Evolutionary conservation across 2,797 vertebrate genomes (phyloP).

Genomic region (Chelon labrosus): DNA sequence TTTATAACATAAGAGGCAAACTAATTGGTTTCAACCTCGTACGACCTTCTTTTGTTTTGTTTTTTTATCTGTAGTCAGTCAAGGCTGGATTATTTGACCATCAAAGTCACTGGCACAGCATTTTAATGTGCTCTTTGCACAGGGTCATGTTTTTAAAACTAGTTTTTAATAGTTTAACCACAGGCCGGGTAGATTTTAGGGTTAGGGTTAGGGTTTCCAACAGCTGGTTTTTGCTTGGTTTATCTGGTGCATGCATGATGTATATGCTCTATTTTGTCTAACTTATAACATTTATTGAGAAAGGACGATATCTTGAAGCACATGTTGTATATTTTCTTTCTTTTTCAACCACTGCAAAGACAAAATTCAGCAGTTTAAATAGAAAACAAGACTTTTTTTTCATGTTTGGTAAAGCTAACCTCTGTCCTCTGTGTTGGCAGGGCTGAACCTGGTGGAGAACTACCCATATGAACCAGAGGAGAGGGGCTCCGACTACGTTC

Average conservation of each 20-base stretch:
- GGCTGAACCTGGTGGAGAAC: slow-evolving; percentile 90
- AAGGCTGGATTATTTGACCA: too few relatives aligned
- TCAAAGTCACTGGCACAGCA: too few relatives aligned
- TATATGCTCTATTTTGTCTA: background rate
- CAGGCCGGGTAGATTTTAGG: too few relatives aligned
- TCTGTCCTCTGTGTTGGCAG: slow-evolving; percentile 70
- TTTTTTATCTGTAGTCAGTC: background rate
- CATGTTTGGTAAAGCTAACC: background rate
- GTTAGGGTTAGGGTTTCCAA: too few relatives aligned
- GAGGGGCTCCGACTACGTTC: slow-evolving; percentile 90
- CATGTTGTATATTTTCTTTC: too few relatives aligned
- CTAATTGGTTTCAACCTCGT: slow-evolving; percentile 12
- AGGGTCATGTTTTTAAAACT: background rate
- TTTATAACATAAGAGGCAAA: background rate
- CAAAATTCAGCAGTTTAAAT: background rate
- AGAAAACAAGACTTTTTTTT: background rate
- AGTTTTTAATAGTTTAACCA: background rate
- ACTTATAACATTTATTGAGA: too few relatives aligned
- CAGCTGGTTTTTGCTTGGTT: background rate
- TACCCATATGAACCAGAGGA: slow-evolving; percentile 92
- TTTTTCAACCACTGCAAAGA: background rate
- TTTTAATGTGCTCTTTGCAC: background rate
- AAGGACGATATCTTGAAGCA: background rate
- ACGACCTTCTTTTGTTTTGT: too few relatives aligned
- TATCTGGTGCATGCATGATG: background rate